phyloP scores from a whole-genome alignment of 1,140 invertebrate species.

The Ptiloglossa arizonensis region DNA sequence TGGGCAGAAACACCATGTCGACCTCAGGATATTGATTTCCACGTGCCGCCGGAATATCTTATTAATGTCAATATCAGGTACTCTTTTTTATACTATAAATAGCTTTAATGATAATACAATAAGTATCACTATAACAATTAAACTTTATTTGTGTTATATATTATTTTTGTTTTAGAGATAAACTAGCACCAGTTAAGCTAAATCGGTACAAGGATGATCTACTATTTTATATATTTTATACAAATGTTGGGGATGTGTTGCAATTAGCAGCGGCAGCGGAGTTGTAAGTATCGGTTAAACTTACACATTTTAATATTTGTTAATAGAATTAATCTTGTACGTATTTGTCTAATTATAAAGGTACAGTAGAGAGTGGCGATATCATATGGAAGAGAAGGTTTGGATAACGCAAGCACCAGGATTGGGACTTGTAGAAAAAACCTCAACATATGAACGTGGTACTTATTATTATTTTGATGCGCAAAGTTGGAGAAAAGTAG shows the following conservation, averaged over 20 bases:
- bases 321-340: background rate
- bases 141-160: conserved; percentile 1
- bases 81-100: background rate
- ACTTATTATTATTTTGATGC: conserved; percentile 99
- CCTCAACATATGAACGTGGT: conserved; percentile 96
- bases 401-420: conserved; percentile 99
- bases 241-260: conserved; percentile 98
- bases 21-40: conserved; percentile 99
- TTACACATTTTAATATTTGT: background rate
- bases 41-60: conserved; percentile 99
- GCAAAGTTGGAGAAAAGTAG: conserved; percentile 96
- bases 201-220: conserved; percentile 99
- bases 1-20: conserved; percentile 98
- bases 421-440: conserved; percentile 95
- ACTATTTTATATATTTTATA: conserved; percentile 99
- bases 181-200: conserved; percentile 96
- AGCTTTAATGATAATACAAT: background rate
- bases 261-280: conserved; percentile 97
- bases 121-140: background rate
- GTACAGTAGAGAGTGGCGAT: conserved; percentile 99
- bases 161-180: conserved; percentile 85
- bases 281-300: conserved; percentile 88
- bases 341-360: conserved; percentile 79
- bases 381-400: conserved; percentile 99
- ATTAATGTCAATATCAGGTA: conserved; percentile 94